These are phyloP conservation scores for Synanthedon tipuliformis DNA, from an alignment of 2,888 invertebrate species.

Conservation along the genomic window DNA sequence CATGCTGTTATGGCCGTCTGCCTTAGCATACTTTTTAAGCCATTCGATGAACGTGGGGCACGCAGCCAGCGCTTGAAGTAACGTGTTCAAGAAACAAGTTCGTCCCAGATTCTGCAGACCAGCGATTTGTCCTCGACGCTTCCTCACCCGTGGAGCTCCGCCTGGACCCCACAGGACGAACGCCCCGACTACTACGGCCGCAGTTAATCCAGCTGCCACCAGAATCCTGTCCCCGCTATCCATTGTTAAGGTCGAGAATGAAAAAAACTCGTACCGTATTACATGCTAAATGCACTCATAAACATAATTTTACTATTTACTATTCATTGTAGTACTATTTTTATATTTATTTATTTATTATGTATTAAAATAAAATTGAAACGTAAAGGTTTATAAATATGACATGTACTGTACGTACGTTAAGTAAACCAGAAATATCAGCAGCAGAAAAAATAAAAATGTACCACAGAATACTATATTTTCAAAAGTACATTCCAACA, in stretches of 20 bases:
- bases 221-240: slow-evolving; percentile 81
- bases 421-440: too few species aligned
- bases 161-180: slow-evolving; percentile 87
- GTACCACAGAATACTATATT: too few species aligned
- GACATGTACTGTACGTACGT: too few species aligned
- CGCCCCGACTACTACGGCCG: slow-evolving; percentile 84
- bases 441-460: too few species aligned
- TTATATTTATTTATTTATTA: too few species aligned
- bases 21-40: slow-evolving; percentile 76
- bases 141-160: slow-evolving; percentile 71
- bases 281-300: too few species aligned
- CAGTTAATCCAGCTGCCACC: slow-evolving; percentile 83
- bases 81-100: slow-evolving; percentile 92
- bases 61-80: slow-evolving; percentile 90
- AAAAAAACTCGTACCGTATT: too few species aligned
- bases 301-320: too few species aligned
- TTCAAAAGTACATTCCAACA: too few species aligned
- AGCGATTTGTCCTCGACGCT: slow-evolving; percentile 79
- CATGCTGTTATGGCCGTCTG: slow-evolving; percentile 76
- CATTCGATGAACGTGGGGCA: slow-evolving; percentile 87
- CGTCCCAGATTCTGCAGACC: slow-evolving; percentile 92
- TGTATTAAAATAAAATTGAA: too few species aligned
- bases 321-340: too few species aligned
- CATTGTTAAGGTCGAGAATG: slow-evolving; percentile 43
- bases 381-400: too few species aligned